Percentiles rank a stretch among this genome's conserved stretches.
phyloP scores from a whole-genome alignment of 2,797 vertebrate species.

The Odontamblyopus lacepedii region DNA sequence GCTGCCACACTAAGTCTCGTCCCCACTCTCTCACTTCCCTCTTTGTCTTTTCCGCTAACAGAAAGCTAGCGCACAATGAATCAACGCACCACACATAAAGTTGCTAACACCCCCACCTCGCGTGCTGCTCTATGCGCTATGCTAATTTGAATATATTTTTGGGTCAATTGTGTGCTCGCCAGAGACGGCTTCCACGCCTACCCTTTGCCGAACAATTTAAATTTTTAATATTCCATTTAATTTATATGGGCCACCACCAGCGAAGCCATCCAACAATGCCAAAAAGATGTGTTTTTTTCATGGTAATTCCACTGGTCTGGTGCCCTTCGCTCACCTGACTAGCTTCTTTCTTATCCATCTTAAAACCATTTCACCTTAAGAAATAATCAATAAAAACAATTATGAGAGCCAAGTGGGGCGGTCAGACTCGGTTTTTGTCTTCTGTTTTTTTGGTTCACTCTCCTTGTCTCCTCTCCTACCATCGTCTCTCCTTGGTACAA shows the following conservation, averaged over 20 bases:
- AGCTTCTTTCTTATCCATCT: constrained; percentile 70
- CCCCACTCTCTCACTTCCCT: constrained; percentile 10
- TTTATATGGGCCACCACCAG: constrained; percentile 78
- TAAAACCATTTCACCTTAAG: constrained; percentile 81
- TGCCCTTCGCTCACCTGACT: constrained; percentile 52
- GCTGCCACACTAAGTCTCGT: constrained; percentile 7
- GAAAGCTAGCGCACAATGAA: constrained; percentile 8
- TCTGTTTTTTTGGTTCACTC: constrained; percentile 29
- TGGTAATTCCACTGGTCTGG: constrained; percentile 39
- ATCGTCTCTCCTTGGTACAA: constrained; percentile 77
- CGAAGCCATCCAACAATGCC: constrained; percentile 72
- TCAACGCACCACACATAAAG: constrained; percentile 21
- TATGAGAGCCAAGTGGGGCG: constrained; percentile 67
- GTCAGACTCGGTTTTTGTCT: constrained; percentile 36
- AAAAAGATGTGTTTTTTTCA: constrained; percentile 45
- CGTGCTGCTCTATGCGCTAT: constrained; percentile 73
- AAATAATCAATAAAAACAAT: constrained; percentile 85
- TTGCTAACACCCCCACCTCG: constrained; percentile 23
- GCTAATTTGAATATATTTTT: constrained; percentile 84
- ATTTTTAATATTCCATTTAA: constrained; percentile 84
- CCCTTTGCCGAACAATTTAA: constrained; percentile 79
- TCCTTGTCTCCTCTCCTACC: constrained; percentile 55
- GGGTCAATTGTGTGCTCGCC: constrained; percentile 74
- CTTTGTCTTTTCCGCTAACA: constrained; percentile 7
- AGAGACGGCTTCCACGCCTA: constrained; percentile 74